Base-by-base conservation (phyloP, 2,888 invertebrate species). In the Thereva unica region DNA sequence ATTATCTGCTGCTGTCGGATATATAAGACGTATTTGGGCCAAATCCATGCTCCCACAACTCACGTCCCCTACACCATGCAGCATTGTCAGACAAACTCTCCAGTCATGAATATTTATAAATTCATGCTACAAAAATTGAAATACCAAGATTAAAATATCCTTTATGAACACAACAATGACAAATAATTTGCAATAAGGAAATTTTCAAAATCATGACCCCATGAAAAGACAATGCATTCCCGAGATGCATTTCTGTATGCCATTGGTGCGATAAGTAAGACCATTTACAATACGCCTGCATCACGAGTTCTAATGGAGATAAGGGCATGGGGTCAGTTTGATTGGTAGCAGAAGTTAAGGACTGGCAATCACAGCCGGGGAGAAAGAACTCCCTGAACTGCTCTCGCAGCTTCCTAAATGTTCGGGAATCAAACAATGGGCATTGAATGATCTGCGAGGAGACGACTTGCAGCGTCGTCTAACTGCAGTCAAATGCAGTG, bases 221-320 rank as follows among this genome's bases (percentile, higher is more conserved):
- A 3, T 40, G 10, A 61, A 50, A 23, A 23, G 23, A 61, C 61
- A 61, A 61, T 61, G 61, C 61, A 61, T 41, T 50, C 49, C 37
- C 42, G 41, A 41, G 34, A 45, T 35, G 40, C 50, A 50, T 49
- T 50, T 61, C 45, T 49, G 37, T 35, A 50, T 61, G 61, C 50
- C 50, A 50, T 49, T 61, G 61, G 61, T 41, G 61, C 61, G 61
- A 61, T 61, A 61, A 61, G 50, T 64, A 55, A 78, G 78, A 78
- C 78, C 77, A 79, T 79, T 78, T 79, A 78, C 78, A 78, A 79
- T 79, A 78, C 79, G 78, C 79, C 78, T 78, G 78, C 78, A 78
- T 79, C 79, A 79, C 79, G 79, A 79, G 78, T 78, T 75, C 73
- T 75, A 53, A 71, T 74, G 72, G 69, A 68, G 71, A 71, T 67